These are phyloP conservation scores for Pachyrhynchus sulphureomaculatus DNA, from an alignment of 1,140 invertebrate species.

Conservation along the genomic window DNA sequence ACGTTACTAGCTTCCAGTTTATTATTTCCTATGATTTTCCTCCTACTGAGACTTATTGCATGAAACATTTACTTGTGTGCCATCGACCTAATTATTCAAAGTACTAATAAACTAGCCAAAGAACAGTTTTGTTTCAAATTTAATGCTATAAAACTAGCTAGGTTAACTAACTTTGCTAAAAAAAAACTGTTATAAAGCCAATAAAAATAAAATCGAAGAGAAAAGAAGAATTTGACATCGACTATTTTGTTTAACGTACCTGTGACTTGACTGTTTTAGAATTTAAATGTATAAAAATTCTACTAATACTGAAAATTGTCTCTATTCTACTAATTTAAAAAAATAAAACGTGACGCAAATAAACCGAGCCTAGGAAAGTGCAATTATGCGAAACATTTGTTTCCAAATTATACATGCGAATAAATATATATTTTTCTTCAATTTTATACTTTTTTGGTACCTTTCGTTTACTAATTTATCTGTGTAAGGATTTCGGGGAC, in stretches of 20 bases:
- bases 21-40: no score
- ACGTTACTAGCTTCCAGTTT: no score
- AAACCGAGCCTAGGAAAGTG: constrained; percentile 35
- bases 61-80: no score
- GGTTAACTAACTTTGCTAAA: background rate
- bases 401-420: constrained; percentile 36
- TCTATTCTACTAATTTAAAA: constrained; percentile 22
- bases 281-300: constrained; percentile 13
- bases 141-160: no score
- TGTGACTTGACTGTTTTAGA: constrained; percentile 13
- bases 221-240: constrained; percentile 11
- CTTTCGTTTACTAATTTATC: constrained; percentile 99
- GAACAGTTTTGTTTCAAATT: no score
- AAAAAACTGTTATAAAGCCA: background rate
- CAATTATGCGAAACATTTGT: constrained; percentile 30
- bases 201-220: background rate
- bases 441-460: constrained; percentile 52
- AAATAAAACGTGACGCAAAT: constrained; percentile 16
- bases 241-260: constrained; percentile 19
- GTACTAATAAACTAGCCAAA: no score
- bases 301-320: constrained; percentile 16
- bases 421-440: constrained; percentile 4
- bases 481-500: constrained; percentile 88
- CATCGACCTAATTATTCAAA: no score
- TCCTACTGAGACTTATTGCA: no score